phyloP scores from a whole-genome alignment of 2,113 vertebrate species.

The Andinoacara biseriatus region DNA sequence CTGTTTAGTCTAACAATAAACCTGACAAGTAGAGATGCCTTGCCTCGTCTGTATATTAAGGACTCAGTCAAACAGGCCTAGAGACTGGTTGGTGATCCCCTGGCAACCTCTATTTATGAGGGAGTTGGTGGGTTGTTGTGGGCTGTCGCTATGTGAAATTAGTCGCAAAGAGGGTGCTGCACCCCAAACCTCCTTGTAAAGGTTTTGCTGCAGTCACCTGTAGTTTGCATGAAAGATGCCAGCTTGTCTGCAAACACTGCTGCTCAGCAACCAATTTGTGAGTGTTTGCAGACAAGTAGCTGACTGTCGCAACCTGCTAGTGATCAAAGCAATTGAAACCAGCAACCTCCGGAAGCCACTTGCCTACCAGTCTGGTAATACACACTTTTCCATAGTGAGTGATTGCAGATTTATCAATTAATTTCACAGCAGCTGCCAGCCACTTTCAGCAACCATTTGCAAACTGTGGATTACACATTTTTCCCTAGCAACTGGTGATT shows the following conservation, averaged over 20 bases:
- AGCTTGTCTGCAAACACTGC: background rate
- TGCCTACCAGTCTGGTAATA: background rate
- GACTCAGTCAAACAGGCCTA: background rate
- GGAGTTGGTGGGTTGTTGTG: background rate
- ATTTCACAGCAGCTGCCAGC: too few species aligned
- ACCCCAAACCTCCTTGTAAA: too few species aligned
- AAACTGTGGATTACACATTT: background rate
- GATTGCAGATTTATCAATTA: too few species aligned
- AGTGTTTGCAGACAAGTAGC: too few species aligned
- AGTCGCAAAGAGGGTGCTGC: too few species aligned
- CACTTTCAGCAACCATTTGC: too few species aligned
- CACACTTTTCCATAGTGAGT: background rate
- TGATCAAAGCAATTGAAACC: too few species aligned
- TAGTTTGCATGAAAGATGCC: background rate
- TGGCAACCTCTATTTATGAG: background rate
- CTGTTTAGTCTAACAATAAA: background rate
- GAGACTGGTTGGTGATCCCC: background rate
- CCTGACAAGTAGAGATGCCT: background rate
- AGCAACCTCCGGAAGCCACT: background rate
- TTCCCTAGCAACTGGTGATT: background rate
- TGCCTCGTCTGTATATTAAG: constrained; percentile 17
- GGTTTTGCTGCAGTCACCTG: background rate
- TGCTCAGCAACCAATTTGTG: background rate
- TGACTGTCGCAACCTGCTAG: too few species aligned
- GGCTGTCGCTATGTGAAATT: too few species aligned